phyloP scores from a whole-genome alignment of 2,888 invertebrate genomes.

The Ophion slaviceki region DNA sequence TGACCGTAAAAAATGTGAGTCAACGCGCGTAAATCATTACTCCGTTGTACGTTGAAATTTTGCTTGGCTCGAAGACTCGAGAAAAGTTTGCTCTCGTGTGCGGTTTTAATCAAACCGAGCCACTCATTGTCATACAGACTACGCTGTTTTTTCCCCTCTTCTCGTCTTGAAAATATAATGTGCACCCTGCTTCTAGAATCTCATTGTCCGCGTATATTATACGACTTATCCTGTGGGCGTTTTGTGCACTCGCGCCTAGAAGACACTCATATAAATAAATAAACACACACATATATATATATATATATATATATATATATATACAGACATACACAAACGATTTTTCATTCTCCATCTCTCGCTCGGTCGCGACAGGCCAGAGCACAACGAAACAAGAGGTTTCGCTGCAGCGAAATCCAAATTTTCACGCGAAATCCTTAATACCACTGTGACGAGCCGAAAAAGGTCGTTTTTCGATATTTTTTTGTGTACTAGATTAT shows the following conservation, averaged over 20 bases:
- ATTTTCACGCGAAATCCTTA: background rate
- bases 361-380: background rate
- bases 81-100: conserved; percentile 33
- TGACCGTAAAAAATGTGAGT: background rate
- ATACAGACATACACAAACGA: background rate
- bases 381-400: conserved; percentile 21
- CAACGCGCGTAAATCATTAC: conserved; percentile 13
- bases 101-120: conserved; percentile 38
- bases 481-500: background rate
- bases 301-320: background rate
- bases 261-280: background rate
- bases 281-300: background rate
- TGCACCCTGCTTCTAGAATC: conserved; percentile 34
- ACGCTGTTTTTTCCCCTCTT: conserved; percentile 1
- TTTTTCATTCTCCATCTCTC: conserved; percentile 5
- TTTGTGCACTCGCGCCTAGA: conserved; percentile 25
- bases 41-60: conserved; percentile 1
- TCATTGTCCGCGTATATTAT: conserved; percentile 42
- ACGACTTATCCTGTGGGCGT: conserved; percentile 48
- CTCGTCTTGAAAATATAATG: conserved; percentile 44
- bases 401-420: conserved; percentile 1
- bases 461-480: background rate
- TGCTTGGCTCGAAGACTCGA: background rate
- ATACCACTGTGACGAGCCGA: too few relatives aligned
- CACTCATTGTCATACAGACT: conserved; percentile 29